phyloP scores from a whole-genome alignment of 2,888 invertebrate genomes.

The Nomada fabriciana region DNA sequence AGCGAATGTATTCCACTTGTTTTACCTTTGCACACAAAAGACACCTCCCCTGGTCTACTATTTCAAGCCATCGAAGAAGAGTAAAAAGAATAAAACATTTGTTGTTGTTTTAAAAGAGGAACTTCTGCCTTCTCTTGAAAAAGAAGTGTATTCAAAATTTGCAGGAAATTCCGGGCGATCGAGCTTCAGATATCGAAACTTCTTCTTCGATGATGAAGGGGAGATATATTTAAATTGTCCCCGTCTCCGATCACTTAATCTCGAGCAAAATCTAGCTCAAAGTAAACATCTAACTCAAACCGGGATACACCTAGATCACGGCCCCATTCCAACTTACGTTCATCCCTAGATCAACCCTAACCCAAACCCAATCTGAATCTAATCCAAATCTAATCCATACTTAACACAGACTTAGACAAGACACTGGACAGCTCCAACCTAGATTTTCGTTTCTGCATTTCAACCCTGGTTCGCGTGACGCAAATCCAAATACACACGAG shows the following conservation, averaged over 20 bases:
- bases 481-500: not conserved
- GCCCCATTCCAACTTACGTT: conserved; percentile 2
- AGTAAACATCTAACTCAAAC: conserved; percentile 5
- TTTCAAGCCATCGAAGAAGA: not conserved
- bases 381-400: conserved; percentile 35
- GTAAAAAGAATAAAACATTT: no score
- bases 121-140: no score
- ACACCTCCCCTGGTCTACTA: not conserved
- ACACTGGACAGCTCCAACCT: not conserved
- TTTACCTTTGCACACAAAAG: not conserved
- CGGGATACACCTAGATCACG: conserved; percentile 3
- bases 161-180: not conserved
- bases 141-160: no score
- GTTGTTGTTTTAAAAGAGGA: no score
- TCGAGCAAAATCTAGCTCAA: conserved; percentile 1
- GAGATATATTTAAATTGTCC: not conserved
- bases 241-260: not conserved
- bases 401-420: not conserved
- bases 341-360: conserved; percentile 31
- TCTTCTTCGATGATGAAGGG: not conserved
- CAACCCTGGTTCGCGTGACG: not conserved
- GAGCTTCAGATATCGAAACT: not conserved
- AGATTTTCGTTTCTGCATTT: not conserved
- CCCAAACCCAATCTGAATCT: conserved; percentile 35
- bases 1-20: not conserved